Conservation (phyloP, 2,113 vertebrate genomes). For the Tragelaphus imberbis region DNA sequence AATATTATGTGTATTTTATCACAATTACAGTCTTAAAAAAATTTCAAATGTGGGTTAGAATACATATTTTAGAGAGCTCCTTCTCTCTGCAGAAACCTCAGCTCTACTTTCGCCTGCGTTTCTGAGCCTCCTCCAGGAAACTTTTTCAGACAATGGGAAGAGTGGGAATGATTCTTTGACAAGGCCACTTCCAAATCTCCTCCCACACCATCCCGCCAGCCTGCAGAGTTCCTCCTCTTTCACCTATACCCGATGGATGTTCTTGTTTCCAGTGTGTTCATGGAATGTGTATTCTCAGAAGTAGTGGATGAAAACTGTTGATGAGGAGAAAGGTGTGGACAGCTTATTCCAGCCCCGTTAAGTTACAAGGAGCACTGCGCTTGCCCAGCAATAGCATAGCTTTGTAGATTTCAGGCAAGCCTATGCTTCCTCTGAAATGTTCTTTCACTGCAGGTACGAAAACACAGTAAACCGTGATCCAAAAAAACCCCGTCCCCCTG, state of each 20-base stretch:
- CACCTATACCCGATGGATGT: not conserved
- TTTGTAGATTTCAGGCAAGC: slow-evolving; percentile 59
- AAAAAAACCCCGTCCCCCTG: slow-evolving; percentile 47
- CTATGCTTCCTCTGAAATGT: slow-evolving; percentile 64
- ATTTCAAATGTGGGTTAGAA: not conserved
- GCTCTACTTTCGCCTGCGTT: not conserved
- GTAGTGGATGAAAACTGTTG: not conserved
- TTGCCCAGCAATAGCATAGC: slow-evolving; percentile 23
- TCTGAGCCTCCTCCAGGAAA: not conserved
- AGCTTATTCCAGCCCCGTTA: slow-evolving; percentile 34
- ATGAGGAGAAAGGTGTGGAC: slow-evolving; percentile 35
- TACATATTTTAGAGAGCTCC: not conserved
- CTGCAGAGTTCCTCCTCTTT: not conserved
- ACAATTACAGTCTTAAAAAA: not conserved
- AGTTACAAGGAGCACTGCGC: slow-evolving; percentile 43
- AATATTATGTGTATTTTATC: slow-evolving; percentile 18
- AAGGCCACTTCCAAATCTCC: not conserved
- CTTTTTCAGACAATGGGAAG: not conserved
- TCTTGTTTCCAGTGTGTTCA: not conserved
- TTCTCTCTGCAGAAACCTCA: slow-evolving; percentile 7
- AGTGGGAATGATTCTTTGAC: not conserved
- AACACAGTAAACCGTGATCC: slow-evolving; percentile 59
- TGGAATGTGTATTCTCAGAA: slow-evolving; percentile 18
- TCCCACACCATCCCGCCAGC: not conserved
- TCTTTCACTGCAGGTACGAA: slow-evolving; percentile 69